Evolutionary conservation across 2,113 vertebrate species (phyloP), one percentile per base, ranked within the genome.

Genomic region (Australoheros scitulus): DNA sequence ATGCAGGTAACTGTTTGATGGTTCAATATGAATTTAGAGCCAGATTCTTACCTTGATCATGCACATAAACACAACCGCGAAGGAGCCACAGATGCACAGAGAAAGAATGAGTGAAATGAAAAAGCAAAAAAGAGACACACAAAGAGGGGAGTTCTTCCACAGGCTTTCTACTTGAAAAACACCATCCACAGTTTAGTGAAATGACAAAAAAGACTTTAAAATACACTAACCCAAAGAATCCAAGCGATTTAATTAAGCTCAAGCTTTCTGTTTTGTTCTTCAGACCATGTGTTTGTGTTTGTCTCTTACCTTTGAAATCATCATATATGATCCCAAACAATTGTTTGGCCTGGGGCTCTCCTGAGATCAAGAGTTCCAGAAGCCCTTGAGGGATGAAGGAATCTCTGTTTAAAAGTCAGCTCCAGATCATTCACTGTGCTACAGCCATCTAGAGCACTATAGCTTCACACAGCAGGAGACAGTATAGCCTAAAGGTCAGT

Each of bases 251-350:
- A 72, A 58, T 29, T 6, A 6, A 74, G 76, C 79, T 65, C 1
- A 20, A 60, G 55, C 36, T 43, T 83, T 38, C 56, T 11, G 26
- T 61, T 8, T 70, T 7, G 59, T 34, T 74, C 70, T 76, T 70
- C 57, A 60, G 55, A 79, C 74, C 20, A 18, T 8, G 13, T 75
- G 74, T 60, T 43, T 29, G 2, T 63, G 58, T 57, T 56, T 58
- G 80, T 61, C 50, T 92, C 97, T 98, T 97, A 98, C 97, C 97
- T 97, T 94, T 95, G 78, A 97, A 97, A 1, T 91, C 94, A 88
- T 96, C 94, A 79, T 96, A 92, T 83, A 97, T 94, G 92, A 97
- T 94, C 92, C 96, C 95, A 61, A 96, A 95, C 91, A 96, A 93
- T 89, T 96, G 93, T 92, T 92, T 94, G 77, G 95, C 94, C 92